Evolutionary conservation across 2,888 invertebrate species (phyloP), one percentile per base, ranked within the genome.

Genomic region (Euphydryas editha): DNA sequence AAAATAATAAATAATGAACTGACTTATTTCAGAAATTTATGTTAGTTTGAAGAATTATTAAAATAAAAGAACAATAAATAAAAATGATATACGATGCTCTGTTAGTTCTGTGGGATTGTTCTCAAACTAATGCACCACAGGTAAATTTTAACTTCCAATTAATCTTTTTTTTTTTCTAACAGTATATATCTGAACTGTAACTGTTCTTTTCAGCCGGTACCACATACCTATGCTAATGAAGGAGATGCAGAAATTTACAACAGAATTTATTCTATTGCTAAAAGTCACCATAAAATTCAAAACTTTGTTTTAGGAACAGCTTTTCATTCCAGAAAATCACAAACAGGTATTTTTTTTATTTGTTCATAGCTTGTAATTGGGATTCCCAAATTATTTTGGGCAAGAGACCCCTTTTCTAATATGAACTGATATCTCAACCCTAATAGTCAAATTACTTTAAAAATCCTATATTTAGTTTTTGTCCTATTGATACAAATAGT

Each of bases 11-110:
- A n/a, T n/a, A n/a, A n/a, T n/a, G n/a, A n/a, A n/a, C n/a, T n/a
- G n/a, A n/a, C 8, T 30, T 30, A 30, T 30, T 30, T 2, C 30
- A 30, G 30, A 30, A 30, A 30, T 30, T 7, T 8, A 0, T 30
- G 24, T 30, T 30, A 1, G 30, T 30, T 5, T 30, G 5, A 1
- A 30, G 30, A 30, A 30, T 30, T 30, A 30, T 30, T 30, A 30
- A 30, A 30, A 8, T 7, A 30, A 2, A 30, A 30, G 8, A 30
- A 8, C 30, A 30, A n/a, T n/a, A n/a, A n/a, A n/a, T 30, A 24
- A 73, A 70, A 80, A 95, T 96, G 96, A 93, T 96, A 65, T 95
- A 96, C 75, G 95, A 96, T 81, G 93, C 95, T 24, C 82, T 96
- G 67, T 79, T 95, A 71, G 91, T 95, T 68, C 84, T 96, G 61